phyloP scores from a whole-genome alignment of 2,888 invertebrate species.

The Acronicta alni region DNA sequence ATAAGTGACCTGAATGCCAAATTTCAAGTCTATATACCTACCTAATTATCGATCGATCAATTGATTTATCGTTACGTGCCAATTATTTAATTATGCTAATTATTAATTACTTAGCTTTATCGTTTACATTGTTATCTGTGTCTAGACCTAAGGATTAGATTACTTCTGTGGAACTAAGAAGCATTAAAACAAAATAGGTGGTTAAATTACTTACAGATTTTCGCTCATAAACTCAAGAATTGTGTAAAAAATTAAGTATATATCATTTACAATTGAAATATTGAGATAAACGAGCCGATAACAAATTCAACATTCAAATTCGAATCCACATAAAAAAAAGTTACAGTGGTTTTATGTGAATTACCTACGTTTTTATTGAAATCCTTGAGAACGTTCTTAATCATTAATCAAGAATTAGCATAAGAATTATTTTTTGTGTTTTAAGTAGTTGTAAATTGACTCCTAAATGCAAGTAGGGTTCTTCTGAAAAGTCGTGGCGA shows the following conservation, averaged over 20 bases:
- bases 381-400: slow-evolving; percentile 3
- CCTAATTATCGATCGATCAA: neutral
- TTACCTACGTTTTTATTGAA: neutral
- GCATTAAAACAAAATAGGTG: neutral
- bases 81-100: slow-evolving; percentile 7
- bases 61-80: slow-evolving; percentile 22
- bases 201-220: no score
- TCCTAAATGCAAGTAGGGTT: no score
- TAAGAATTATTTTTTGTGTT: no score
- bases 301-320: slow-evolving; percentile 4
- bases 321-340: slow-evolving; percentile 15
- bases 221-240: no score
- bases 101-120: slow-evolving; percentile 28
- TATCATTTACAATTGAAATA: neutral
- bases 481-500: no score
- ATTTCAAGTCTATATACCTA: no score
- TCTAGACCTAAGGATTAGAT: slow-evolving; percentile 13
- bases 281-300: neutral
- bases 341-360: neutral
- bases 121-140: slow-evolving; percentile 9
- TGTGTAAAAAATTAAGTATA: neutral
- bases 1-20: no score
- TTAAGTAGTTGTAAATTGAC: no score
- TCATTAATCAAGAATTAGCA: neutral
- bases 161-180: neutral